phyloP scores from a whole-genome alignment of 2,888 invertebrate species.

The Dasypolia templi region DNA sequence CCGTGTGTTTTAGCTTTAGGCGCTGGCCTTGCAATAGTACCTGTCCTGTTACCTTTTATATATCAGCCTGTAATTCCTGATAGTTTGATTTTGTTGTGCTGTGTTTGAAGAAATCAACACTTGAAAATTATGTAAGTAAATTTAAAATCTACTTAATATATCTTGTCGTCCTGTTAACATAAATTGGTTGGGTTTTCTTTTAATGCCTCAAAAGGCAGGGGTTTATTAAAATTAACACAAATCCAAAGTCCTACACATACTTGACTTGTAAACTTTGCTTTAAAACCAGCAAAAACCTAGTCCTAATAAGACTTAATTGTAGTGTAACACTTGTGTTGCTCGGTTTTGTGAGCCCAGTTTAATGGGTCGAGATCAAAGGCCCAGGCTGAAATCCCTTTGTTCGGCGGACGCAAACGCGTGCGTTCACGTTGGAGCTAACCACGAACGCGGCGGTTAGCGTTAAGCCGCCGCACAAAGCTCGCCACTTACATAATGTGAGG shows the following conservation, averaged over 20 bases:
- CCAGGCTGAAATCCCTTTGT: slow-evolving; percentile 61
- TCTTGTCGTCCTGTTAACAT: background rate
- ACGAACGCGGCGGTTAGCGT: slow-evolving; percentile 60
- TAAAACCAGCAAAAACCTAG: slow-evolving; percentile 49
- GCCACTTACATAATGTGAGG: slow-evolving; percentile 58
- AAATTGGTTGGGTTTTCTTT: background rate
- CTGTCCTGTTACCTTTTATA: too few species aligned
- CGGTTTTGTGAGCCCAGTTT: slow-evolving; percentile 62
- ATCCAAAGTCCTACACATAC: slow-evolving; percentile 16
- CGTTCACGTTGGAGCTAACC: slow-evolving; percentile 63
- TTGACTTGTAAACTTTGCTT: slow-evolving; percentile 48
- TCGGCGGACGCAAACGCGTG: slow-evolving; percentile 60
- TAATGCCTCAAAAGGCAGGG: background rate
- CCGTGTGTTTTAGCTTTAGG: slow-evolving; percentile 15
- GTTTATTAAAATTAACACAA: slow-evolving; percentile 38
- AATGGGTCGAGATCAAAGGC: slow-evolving; percentile 72
- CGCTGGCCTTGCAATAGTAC: background rate
- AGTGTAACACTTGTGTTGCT: slow-evolving; percentile 62
- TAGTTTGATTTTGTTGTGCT: background rate
- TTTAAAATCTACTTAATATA: background rate
- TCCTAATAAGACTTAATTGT: slow-evolving; percentile 59
- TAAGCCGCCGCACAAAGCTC: slow-evolving; percentile 64
- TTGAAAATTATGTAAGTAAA: background rate
- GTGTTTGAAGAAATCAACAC: background rate
- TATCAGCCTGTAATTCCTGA: too few species aligned